These are phyloP conservation scores for Sebastes nivosus DNA, from an alignment of 2,797 vertebrate species.

Conservation along the genomic window DNA sequence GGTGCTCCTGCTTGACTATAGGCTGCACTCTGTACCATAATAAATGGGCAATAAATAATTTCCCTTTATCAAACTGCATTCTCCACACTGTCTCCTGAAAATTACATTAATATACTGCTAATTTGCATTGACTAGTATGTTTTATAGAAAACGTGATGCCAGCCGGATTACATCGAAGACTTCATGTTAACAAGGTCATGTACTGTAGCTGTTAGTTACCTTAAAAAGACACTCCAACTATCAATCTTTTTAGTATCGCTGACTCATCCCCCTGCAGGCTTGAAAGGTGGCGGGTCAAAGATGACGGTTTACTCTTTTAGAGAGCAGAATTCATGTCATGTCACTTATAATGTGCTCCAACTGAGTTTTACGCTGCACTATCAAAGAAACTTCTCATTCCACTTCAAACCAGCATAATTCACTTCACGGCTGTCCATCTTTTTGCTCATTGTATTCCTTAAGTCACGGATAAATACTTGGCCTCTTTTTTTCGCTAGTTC, in stretches of 20 bases:
- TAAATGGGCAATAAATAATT: neutral
- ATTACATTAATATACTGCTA: neutral
- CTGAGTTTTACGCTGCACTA: neutral
- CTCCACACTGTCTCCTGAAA: neutral
- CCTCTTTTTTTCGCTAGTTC: no score
- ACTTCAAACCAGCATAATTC: neutral
- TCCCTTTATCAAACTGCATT: neutral
- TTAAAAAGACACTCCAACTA: no score
- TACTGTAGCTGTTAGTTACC: neutral
- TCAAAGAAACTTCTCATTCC: neutral
- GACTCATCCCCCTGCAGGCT: neutral
- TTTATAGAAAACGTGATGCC: neutral
- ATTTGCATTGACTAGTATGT: neutral
- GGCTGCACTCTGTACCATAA: neutral
- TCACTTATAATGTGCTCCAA: no score
- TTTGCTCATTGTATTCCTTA: neutral
- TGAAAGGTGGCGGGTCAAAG: neutral
- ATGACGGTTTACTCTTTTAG: no score
- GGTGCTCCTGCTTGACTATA: neutral
- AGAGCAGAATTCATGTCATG: accelerated
- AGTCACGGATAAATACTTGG: neutral
- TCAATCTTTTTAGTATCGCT: neutral
- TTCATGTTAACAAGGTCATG: neutral
- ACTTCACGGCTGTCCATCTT: neutral
- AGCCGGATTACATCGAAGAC: neutral